phyloP scores from a whole-genome alignment of 2,888 invertebrate genomes.

The Glyphotaelius pellucidus region DNA sequence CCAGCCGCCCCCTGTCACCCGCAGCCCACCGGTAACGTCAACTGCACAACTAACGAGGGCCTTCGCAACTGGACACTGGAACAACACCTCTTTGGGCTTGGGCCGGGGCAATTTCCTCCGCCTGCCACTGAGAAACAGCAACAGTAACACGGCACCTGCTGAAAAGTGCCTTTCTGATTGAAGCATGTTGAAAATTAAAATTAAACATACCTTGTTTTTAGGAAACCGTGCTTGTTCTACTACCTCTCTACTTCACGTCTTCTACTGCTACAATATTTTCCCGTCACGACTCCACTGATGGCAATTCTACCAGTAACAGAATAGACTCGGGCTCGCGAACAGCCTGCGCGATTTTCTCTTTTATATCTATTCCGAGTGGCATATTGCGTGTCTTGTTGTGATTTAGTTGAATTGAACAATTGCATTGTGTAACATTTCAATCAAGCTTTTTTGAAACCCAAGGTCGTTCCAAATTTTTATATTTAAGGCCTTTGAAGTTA shows the following conservation, averaged over 20 bases:
- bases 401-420: neutral
- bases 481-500: neutral
- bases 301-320: neutral
- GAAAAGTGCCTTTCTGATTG: neutral
- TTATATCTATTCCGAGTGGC: neutral
- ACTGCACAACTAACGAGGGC: neutral
- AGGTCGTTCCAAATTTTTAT: neutral
- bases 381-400: slow-evolving; percentile 20
- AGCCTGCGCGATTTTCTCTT: slow-evolving; percentile 7
- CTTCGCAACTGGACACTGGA: neutral
- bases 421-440: slow-evolving; percentile 6
- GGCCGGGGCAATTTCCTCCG: neutral
- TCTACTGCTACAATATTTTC: slow-evolving; percentile 13
- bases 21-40: neutral
- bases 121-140: neutral
- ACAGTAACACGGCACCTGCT: neutral
- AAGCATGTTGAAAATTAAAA: neutral
- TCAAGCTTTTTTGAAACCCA: neutral
- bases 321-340: neutral
- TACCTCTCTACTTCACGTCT: neutral
- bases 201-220: neutral
- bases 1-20: neutral
- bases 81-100: neutral
- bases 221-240: neutral
- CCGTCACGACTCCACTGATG: slow-evolving; percentile 2